Evolutionary conservation across 2,797 vertebrate genomes (phyloP), one percentile per base, ranked within the genome.

Genomic region (Neosilurus hyrtlii): DNA sequence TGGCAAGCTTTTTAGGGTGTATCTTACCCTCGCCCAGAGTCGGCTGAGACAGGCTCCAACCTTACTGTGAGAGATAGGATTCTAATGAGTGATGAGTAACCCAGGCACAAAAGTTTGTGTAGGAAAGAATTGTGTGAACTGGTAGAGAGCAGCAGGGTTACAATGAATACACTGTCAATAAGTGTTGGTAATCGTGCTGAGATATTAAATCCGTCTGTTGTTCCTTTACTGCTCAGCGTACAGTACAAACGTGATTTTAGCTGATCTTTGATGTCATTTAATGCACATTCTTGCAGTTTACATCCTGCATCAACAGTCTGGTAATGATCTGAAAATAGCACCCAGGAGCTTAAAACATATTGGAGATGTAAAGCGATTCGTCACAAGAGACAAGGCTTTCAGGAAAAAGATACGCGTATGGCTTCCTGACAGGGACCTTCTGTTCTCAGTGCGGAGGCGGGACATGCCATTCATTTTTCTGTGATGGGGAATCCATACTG

Each of bases 311-410:
- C 2, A 37, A 15, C 73, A 15, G 26, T 77, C 74, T 16, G 35
- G 15, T 43, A 77, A 61, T 77, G 30, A 62, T 59, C 30, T 24
- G 20, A 62, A 77, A 77, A 81, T 85, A 80, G 80, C 74, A 2
- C 43, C 80, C 85, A 83, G 26, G 72, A 74, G 72, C 30, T 57
- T 59, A 83, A 88, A 86, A 73, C 82, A 35, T 72, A 86, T 88
- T 83, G 65, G 70, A 63, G 80, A 84, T 84, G 81, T 24, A 49
- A 8, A 80, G 4, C 79, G 86, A 67, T 87, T 83, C 75, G 63
- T 86, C 78, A 80, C 82, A 68, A 77, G 66, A 61, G 77, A 85
- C 62, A 15, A 67, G 61, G 30, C 62, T 63, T 72, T 54, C 24
- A 57, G 30, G 72, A 9, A 75, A 75, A 75, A 22, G 26, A 75